phyloP scores from a whole-genome alignment of 2,113 vertebrate genomes.

The Solea senegalensis region DNA sequence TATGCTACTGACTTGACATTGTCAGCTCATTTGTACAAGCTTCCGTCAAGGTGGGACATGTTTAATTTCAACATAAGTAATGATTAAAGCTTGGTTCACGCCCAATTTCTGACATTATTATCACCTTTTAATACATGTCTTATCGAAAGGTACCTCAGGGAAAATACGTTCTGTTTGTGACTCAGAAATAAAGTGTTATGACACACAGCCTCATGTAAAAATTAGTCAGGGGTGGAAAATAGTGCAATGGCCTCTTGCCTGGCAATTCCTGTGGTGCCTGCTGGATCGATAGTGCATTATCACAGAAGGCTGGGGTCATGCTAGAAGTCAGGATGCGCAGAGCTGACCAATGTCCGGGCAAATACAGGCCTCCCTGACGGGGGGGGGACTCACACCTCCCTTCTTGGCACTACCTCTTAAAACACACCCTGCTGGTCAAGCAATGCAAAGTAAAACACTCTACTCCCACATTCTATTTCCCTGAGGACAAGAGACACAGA shows the following conservation, averaged over 20 bases:
- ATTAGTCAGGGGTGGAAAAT: constrained; percentile 28
- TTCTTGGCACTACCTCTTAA: background rate
- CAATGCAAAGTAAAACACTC: constrained; percentile 4
- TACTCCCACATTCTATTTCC: constrained; percentile 2
- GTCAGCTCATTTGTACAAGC: constrained; percentile 18
- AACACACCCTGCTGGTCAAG: constrained; percentile 22
- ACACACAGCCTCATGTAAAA: constrained; percentile 47
- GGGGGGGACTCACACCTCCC: constrained; percentile 31
- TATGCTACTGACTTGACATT: constrained; percentile 23
- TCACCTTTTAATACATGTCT: constrained; percentile 50
- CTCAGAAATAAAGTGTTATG: constrained; percentile 11
- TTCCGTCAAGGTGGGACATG: background rate
- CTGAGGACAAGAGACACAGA: constrained; percentile 24
- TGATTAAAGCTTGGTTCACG: constrained; percentile 56
- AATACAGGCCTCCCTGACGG: constrained; percentile 23
- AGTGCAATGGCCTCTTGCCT: constrained; percentile 35
- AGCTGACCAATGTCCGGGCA: constrained; percentile 44
- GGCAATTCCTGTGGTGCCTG: constrained; percentile 61
- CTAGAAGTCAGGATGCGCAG: constrained; percentile 24
- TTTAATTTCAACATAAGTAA: constrained; percentile 46
- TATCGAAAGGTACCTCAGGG: no score
- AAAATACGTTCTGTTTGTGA: no score
- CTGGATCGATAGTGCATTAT: constrained; percentile 77
- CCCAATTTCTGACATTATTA: constrained; percentile 64
- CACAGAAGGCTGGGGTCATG: constrained; percentile 46